These are phyloP conservation scores for Ptychoptera contaminata DNA, from an alignment of 2,888 invertebrate genomes.

Conservation along the genomic window DNA sequence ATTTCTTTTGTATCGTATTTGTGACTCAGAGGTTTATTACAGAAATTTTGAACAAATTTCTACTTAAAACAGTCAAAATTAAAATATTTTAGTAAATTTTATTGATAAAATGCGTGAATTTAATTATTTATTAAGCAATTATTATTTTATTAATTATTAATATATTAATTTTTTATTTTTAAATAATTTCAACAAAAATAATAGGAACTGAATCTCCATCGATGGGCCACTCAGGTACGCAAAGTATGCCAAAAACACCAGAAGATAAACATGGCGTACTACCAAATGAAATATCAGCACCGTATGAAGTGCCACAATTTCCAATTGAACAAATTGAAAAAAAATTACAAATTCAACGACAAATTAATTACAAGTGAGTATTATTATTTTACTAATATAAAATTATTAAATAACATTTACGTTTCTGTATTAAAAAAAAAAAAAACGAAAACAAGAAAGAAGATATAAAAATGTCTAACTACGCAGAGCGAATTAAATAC, in stretches of 20 bases:
- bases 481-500: too few species aligned
- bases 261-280: slow-evolving; percentile 19
- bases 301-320: slow-evolving; percentile 94
- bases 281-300: slow-evolving; percentile 82
- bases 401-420: background rate
- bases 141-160: slow-evolving; percentile 1
- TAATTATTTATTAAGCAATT: too few species aligned
- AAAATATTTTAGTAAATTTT: too few species aligned
- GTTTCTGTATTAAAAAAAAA: background rate
- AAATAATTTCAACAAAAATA: background rate
- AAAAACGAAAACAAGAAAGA: too few species aligned
- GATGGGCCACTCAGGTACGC: slow-evolving; percentile 8
- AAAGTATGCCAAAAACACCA: slow-evolving; percentile 8
- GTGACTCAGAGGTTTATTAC: background rate
- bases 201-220: slow-evolving; percentile 19
- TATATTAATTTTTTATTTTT: background rate
- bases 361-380: slow-evolving; percentile 32
- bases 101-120: too few species aligned
- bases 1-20: background rate
- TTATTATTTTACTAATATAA: background rate
- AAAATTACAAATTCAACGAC: slow-evolving; percentile 76
- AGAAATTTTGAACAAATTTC: too few species aligned
- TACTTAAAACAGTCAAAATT: too few species aligned
- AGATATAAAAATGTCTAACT: too few species aligned
- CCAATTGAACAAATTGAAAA: slow-evolving; percentile 96